A percentile compares a stretch with the other conserved stretches of the same genome.
Evolutionary conservation across 2,113 vertebrate species (phyloP).

Genomic region (Carlito syrichta): DNA sequence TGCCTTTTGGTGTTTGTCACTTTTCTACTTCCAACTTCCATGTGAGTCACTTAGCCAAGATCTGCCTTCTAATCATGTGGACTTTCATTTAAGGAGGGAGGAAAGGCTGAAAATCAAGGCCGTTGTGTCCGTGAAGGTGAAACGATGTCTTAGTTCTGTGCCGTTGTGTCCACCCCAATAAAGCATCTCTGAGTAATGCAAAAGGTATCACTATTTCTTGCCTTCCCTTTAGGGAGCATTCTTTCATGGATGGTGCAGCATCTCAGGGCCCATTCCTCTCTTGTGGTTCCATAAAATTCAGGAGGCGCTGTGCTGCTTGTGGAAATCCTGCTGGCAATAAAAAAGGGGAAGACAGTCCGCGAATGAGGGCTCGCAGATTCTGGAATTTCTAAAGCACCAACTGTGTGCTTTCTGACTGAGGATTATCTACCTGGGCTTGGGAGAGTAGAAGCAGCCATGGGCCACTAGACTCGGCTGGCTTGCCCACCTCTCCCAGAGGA

Average conservation of each 20-base stretch:
- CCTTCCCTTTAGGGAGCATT: background rate
- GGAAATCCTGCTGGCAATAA: background rate
- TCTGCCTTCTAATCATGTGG: background rate
- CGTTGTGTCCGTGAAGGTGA: background rate
- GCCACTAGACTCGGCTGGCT: background rate
- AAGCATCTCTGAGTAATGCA: slow-evolving; percentile 38
- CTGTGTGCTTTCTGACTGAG: background rate
- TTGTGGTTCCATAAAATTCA: background rate
- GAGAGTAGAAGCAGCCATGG: background rate
- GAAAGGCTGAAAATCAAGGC: background rate
- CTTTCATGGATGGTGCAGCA: background rate
- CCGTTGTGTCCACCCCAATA: slow-evolving; percentile 20
- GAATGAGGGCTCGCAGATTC: background rate
- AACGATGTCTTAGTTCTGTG: background rate
- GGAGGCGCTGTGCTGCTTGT: background rate
- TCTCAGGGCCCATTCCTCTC: background rate
- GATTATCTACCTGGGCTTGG: background rate
- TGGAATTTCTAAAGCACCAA: slow-evolving; percentile 1
- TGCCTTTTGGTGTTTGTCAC: background rate
- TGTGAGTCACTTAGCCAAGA: background rate
- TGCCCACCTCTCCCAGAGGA: background rate
- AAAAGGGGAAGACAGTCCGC: background rate
- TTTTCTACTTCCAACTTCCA: background rate
- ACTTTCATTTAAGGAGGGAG: background rate
- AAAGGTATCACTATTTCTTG: background rate